A percentile compares a stretch with the other conserved stretches of the same genome.
These are phyloP conservation scores for Cetoscarus ocellatus DNA, from an alignment of 2,797 vertebrate species.

Conservation along the genomic window DNA sequence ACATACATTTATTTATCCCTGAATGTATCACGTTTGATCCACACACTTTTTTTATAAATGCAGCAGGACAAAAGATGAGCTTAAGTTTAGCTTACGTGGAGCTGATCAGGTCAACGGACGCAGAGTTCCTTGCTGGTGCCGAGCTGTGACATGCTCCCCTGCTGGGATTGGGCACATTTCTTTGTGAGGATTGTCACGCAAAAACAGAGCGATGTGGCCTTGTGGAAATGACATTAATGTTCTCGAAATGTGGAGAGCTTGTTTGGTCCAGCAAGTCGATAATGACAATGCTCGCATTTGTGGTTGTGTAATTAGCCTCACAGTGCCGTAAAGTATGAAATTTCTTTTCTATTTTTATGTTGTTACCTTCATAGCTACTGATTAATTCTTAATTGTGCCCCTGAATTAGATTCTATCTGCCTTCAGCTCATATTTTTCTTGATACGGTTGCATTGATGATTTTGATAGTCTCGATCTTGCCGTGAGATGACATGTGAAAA, in stretches of 20 bases:
- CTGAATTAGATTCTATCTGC: background rate
- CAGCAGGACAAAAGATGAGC: conserved; percentile 57
- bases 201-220: conserved; percentile 19
- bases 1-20: background rate
- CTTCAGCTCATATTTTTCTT: background rate
- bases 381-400: background rate
- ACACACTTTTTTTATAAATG: conserved; percentile 31
- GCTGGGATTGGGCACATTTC: conserved; percentile 3
- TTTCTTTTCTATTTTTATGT: too few species aligned
- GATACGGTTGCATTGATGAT: background rate
- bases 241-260: background rate
- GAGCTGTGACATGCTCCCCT: conserved; percentile 25
- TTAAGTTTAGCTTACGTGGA: conserved; percentile 57
- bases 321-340: background rate
- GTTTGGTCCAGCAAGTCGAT: background rate
- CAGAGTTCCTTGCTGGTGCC: conserved; percentile 44
- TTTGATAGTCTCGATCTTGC: conserved; percentile 1
- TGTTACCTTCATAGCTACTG: too few species aligned
- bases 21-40: conserved; percentile 20
- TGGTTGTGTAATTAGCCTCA: background rate
- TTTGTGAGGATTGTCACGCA: conserved; percentile 37
- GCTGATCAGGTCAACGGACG: conserved; percentile 64
- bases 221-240: conserved; percentile 11
- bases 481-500: conserved; percentile 9
- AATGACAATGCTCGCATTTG: background rate